Evolutionary conservation across 2,113 vertebrate species (phyloP), one percentile per base, ranked within the genome.

Genomic region (Rhabdomys dilectus): DNA sequence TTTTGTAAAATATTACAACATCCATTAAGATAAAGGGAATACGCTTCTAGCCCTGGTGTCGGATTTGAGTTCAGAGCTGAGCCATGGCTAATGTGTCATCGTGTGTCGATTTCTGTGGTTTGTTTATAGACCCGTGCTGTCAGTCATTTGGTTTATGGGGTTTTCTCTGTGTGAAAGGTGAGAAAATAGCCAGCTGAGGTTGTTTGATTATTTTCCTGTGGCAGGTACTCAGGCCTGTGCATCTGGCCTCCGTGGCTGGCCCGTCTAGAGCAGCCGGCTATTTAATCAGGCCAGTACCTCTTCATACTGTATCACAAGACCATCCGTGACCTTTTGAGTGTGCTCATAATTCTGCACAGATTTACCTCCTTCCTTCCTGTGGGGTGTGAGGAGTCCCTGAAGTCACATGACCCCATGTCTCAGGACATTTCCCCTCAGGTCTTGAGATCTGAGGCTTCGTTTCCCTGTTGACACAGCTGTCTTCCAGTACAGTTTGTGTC

Each of bases 311-410:
- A 42, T 51, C 34, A 70, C 22, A 51, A 81, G 86, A 45, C 68
- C 86, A 21, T 39, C 86, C 34, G 3, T 92, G 91, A 94, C 89
- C 91, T 95, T 95, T 93, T 24, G 51, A 93, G 70, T 64, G 53
- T 86, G 58, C 77, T 89, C 85, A 80, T 91, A 29, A 45, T 89
- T 93, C 77, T 82, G 64, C 68, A 17, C 48, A 29, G 82, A 77
- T 75, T 60, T 92, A 1, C 26, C 62, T 91, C 42, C 58, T 56
- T 10, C 36, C 3, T 73, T 48, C 16, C 7, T 39, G 29, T 70
- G 73, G 51, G 88, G 85, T 62, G 88, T 80, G 89, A 81, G 76
- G 82, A 68, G 45, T 66, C 87, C 62, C 89, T 85, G n/a, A 84
- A 75, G 82, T 58, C 17, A 6, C n/a, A 34, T 81, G 82, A 81